Evolutionary conservation across 2,888 invertebrate genomes (phyloP), one percentile per base, ranked within the genome.

Genomic region (Diogma glabrata): DNA sequence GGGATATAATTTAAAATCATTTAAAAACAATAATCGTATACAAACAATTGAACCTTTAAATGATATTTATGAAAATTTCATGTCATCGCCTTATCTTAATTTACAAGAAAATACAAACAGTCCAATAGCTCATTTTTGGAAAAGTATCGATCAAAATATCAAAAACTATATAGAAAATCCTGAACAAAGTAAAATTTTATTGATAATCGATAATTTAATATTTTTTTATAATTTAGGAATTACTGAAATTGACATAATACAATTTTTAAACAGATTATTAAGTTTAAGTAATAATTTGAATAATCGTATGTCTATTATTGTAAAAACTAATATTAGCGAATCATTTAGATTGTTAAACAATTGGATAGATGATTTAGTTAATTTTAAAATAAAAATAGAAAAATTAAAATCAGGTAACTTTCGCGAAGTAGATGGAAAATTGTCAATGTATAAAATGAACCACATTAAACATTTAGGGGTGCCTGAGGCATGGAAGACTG

Each of bases 181-280:
- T n/a, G 23, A 43, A 22, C 20, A 43, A 22, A 43, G 23, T 16
- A 46, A 46, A 46, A 46, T 46, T 26, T n/a, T 46, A 3, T 7
- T 87, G 43, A 73, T 87, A 47, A 69, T 87, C 51, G 87, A 87
- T 64, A 86, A 87, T 61, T 60, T 87, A 20, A 79, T 82, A 55
- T 83, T 85, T 63, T 70, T 87, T 23, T 73, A 82, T 61, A 82
- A 84, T 65, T 67, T 86, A 54, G 77, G 75, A 45, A 72, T 76
- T 43, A 72, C 68, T 58, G 59, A 78, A 1, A 70, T 63, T 56
- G 71, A 77, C 58, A 70, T 80, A 1, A 73, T 73, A 71, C 58
- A 60, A 56, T 40, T 75, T 78, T 63, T 71, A 72, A 58, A 74
- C 72, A 57, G 66, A 70, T 52, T 67, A 75, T 55, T 67, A 72